These are phyloP conservation scores for Tiphia femorata DNA, from an alignment of 2,888 invertebrate species.

Conservation along the genomic window DNA sequence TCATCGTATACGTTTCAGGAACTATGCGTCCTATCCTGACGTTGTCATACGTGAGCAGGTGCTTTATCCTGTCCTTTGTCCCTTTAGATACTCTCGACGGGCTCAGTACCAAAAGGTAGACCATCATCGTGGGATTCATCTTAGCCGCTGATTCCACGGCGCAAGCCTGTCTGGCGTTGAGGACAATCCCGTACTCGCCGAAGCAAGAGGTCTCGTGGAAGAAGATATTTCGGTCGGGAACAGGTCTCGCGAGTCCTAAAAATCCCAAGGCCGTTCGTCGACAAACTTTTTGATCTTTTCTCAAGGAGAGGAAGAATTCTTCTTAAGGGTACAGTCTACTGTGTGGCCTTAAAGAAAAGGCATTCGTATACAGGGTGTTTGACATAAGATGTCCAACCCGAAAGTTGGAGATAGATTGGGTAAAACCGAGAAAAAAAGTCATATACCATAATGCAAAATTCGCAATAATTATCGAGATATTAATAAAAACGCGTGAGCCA, in stretches of 20 bases:
- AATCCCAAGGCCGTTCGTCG: too few species aligned
- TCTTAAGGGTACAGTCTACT: too few species aligned
- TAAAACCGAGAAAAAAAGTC: too few species aligned
- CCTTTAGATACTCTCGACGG: constrained; percentile 62
- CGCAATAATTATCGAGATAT: too few species aligned
- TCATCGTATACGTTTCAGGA: constrained; percentile 70
- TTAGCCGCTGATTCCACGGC: constrained; percentile 78
- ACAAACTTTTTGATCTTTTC: too few species aligned
- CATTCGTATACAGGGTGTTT: too few species aligned
- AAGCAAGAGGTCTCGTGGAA: constrained; percentile 79
- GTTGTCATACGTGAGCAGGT: constrained; percentile 70
- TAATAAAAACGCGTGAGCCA: too few species aligned
- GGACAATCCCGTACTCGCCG: constrained; percentile 64
- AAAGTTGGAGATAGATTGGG: too few species aligned
- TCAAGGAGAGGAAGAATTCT: too few species aligned
- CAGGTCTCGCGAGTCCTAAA: constrained; percentile 46
- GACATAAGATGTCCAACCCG: too few species aligned
- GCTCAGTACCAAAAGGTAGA: constrained; percentile 73
- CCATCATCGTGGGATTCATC: constrained; percentile 72
- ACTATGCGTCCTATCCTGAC: constrained; percentile 71
- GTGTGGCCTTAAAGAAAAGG: too few species aligned
- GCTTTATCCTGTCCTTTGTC: constrained; percentile 58
- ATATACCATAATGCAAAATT: too few species aligned
- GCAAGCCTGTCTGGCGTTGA: constrained; percentile 76
- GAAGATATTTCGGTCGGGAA: constrained; percentile 72